Base-by-base conservation (phyloP, 2,113 vertebrate species). In the Oryzias celebensis region DNA sequence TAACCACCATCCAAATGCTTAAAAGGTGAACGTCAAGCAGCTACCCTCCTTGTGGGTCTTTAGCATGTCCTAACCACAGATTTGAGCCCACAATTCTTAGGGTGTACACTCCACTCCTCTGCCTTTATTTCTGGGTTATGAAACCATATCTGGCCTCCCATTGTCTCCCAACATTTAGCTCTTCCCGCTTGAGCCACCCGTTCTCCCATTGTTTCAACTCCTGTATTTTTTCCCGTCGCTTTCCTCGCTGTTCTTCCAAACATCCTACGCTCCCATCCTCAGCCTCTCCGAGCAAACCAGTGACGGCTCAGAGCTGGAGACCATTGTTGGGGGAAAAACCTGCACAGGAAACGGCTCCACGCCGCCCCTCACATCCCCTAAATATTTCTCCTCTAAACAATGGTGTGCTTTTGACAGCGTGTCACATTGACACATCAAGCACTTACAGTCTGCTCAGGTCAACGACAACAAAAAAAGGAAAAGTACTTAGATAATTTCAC, bases 351-450 rank as follows among this genome's bases (percentile, higher is more conserved):
- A 73, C 88, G 80, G 81, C 90, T 87, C 87, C 82, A 78, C 56
- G 60, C 45, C 52, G 77, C 73, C 62, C 36, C 77, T 65, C 59
- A 44, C 23, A 17, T 55, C 62, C 60, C 77, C 64, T 52, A 49
- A 90, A 89, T 78, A 87, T 88, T 89, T 90, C 73, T 80, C 58
- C 54, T 51, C 0, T 42, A 89, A 81, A 91, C 91, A 93, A 92
- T 91, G 68, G 24, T 68, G 51, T 86, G 74, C 66, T 78, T 89
- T 42, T 60, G 61, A 1, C 52, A 64, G 68, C 73, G 57, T 72
- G 78, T 88, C 81, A 82, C 62, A 60, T 58, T 58, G 72, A 31
- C 47, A 73, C 57, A 44, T 20, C 24, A 13, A 53, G 20, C 58
- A 42, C 44, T 28, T 41, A 31, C 28, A 50, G 42, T 54, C 64